A percentile compares a stretch with the other conserved stretches of the same genome.
phyloP scores from a whole-genome alignment of 2,888 invertebrate species.

The Drosophila differens region DNA sequence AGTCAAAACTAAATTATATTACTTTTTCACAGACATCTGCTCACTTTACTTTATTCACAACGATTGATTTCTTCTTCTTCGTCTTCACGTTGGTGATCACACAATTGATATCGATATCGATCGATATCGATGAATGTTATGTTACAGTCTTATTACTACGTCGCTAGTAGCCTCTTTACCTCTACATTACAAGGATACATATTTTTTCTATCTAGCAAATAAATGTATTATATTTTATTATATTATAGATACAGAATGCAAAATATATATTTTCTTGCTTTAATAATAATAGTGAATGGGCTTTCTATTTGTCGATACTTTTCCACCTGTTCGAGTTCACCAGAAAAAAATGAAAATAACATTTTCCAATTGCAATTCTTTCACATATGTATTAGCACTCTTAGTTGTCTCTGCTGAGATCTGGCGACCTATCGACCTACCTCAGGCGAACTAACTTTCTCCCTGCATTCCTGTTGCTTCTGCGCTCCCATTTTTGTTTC shows the following conservation, averaged over 20 bases:
- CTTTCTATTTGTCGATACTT: neutral
- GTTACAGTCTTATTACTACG: neutral
- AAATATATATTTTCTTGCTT: neutral
- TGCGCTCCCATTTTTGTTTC: neutral
- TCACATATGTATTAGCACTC: neutral
- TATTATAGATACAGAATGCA: neutral
- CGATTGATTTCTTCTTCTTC: neutral
- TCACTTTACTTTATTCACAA: neutral
- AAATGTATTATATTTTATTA: neutral
- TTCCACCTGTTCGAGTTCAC: neutral
- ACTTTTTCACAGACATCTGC: neutral
- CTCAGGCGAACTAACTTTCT: conserved; percentile 22
- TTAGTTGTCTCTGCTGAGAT: conserved; percentile 15
- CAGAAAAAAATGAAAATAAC: too few relatives aligned
- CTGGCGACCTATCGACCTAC: conserved; percentile 39
- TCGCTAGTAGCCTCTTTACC: neutral
- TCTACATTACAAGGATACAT: neutral
- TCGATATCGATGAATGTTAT: neutral
- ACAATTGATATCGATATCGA: neutral
- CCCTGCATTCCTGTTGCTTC: conserved; percentile 17
- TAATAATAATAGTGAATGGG: neutral
- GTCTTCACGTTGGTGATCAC: neutral
- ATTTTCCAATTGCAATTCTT: neutral
- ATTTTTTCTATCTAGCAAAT: neutral
- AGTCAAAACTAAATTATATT: neutral